These are phyloP conservation scores for Hypocryptadius cinnamomeus DNA, from an alignment of 2,113 vertebrate genomes.

Conservation along the genomic window DNA sequence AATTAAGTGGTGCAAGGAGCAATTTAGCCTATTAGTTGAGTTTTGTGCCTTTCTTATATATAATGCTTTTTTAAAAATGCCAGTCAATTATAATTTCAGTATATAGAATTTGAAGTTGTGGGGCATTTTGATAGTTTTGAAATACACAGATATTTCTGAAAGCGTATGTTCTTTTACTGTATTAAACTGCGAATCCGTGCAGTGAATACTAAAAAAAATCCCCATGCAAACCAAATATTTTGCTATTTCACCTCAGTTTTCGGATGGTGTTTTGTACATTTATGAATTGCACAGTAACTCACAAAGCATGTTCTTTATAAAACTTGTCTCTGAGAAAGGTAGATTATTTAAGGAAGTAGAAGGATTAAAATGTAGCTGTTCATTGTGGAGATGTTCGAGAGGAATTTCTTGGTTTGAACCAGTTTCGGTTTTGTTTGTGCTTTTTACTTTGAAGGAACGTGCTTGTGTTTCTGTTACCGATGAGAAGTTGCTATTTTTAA, in stretches of 20 bases:
- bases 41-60: neutral
- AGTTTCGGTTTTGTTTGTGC: neutral
- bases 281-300: neutral
- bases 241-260: neutral
- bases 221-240: neutral
- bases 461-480: neutral
- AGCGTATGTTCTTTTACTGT: neutral
- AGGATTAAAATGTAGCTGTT: neutral
- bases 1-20: neutral
- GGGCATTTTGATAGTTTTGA: neutral
- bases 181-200: neutral
- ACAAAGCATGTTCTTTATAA: fast-evolving
- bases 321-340: neutral
- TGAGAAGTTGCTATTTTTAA: neutral
- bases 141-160: too few species aligned
- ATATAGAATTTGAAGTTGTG: neutral
- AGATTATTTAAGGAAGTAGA: neutral
- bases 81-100: neutral
- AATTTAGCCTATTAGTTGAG: neutral
- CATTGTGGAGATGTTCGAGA: neutral
- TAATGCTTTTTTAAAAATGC: neutral
- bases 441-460: neutral
- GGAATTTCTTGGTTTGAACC: neutral
- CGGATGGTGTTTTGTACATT: neutral
- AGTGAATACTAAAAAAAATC: neutral